These are phyloP conservation scores for Cetoscarus ocellatus DNA, from an alignment of 2,797 vertebrate genomes.

Conservation along the genomic window DNA sequence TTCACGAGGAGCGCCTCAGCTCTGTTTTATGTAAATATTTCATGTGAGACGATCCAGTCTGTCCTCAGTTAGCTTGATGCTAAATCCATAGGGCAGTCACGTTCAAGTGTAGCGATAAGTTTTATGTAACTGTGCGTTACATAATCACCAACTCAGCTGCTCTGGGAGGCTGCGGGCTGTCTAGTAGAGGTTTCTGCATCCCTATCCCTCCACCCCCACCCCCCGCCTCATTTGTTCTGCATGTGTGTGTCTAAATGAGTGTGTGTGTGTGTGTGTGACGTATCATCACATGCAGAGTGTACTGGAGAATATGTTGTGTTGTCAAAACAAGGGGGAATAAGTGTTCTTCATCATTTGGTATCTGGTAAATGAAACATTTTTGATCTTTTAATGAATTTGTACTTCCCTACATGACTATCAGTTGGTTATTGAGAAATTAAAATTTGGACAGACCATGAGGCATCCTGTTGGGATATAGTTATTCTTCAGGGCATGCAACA, in stretches of 20 bases:
- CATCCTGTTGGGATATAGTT: not conserved
- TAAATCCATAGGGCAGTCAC: slow-evolving; percentile 35
- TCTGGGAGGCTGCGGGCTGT: slow-evolving; percentile 65
- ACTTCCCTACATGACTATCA: not conserved
- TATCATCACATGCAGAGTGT: slow-evolving; percentile 23
- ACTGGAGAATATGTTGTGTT: slow-evolving; percentile 5
- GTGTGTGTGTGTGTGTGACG: slow-evolving; percentile 5
- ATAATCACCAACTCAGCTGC: slow-evolving; percentile 68
- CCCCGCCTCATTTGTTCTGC: slow-evolving; percentile 23
- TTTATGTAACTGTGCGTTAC: slow-evolving; percentile 77
- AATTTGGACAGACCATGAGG: not conserved
- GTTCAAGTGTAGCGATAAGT: slow-evolving; percentile 59
- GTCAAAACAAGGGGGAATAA: not conserved
- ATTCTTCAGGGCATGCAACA: too few relatives aligned
- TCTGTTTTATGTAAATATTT: slow-evolving; percentile 24
- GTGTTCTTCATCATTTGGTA: not conserved
- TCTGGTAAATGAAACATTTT: not conserved
- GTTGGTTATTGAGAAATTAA: not conserved
- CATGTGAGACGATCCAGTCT: slow-evolving; percentile 9
- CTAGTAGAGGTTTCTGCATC: slow-evolving; percentile 64
- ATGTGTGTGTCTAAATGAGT: slow-evolving; percentile 17
- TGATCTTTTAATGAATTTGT: not conserved
- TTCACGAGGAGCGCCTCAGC: slow-evolving; percentile 2
- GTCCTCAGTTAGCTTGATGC: slow-evolving; percentile 25
- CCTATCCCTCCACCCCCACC: slow-evolving; percentile 58